Evolutionary conservation across 2,113 vertebrate genomes (phyloP), one percentile per base, ranked within the genome.

Genomic region (Picathartes gymnocephalus): DNA sequence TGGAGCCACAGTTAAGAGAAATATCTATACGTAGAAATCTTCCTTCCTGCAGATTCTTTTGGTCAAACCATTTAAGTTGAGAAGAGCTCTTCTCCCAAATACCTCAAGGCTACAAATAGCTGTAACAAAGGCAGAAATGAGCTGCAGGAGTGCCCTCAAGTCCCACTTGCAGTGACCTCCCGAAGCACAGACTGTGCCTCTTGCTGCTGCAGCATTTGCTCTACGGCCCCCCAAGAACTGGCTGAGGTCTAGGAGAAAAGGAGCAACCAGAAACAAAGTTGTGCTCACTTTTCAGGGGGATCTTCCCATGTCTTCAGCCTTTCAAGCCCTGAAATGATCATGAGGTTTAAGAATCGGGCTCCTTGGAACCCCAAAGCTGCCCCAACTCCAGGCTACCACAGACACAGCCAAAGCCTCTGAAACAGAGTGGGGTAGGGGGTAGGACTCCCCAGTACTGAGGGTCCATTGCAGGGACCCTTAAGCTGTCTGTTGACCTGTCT

Each of bases 341-440:
- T 33, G 66, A 64, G 3, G 11, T 50, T 86, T 65, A 53, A 66
- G 37, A 84, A 44, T 5, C 2, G 9, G 51, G 19, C 39, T 88
- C 51, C 25, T 27, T 61, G 33, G n/a, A 84, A 69, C 4, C 7
- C 11, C 42, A 53, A 87, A 81, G 6, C 17, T 72, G 30, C n/a
- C 31, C 22, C 37, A 71, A 20, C 10, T 28, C 28, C 11, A 2
- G 50, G 31, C 6, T 72, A 24, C 47, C 72, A 40, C 15, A 72
- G 25, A 53, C 10, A 22, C 15, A 53, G 69, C 15, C 8, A 2
- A 73, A 54, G 9, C 11, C 37, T n/a, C 21, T 51, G 37, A n/a
- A 82, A 22, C 23, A 15, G 2, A 9, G 23, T 19, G 44, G 42
- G 33, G 17, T 6, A 3, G 3, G 17, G 9, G 1, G 5, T 12